phyloP scores from a whole-genome alignment of 2,113 vertebrate species.

The Fulica atra region DNA sequence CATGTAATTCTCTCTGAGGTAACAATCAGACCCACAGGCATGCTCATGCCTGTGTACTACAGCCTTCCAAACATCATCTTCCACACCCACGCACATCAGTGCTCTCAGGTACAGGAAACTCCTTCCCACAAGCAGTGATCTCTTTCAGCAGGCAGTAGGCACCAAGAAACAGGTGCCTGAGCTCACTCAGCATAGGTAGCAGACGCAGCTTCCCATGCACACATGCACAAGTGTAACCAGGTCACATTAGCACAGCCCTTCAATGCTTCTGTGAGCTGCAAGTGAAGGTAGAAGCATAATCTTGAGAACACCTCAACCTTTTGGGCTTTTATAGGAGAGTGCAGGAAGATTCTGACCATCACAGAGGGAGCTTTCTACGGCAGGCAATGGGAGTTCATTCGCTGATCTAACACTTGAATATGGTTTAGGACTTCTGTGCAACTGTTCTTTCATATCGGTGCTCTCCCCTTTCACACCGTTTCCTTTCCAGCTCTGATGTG shows the following conservation, averaged over 20 bases:
- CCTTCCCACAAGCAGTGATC: not conserved
- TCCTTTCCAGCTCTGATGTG: conserved; percentile 37
- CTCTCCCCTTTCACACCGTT: conserved; percentile 18
- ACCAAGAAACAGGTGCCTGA: not conserved
- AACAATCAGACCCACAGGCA: not conserved
- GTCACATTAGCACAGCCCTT: not conserved
- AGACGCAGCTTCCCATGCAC: not conserved
- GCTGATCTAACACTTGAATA: conserved; percentile 2
- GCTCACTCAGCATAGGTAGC: not conserved
- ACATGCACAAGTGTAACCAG: not conserved
- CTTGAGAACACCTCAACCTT: not conserved
- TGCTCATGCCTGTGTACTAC: not conserved
- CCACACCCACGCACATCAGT: not conserved
- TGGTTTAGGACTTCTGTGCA: conserved; percentile 2
- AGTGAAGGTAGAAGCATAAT: not conserved
- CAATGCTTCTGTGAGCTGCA: not conserved
- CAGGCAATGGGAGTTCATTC: not conserved
- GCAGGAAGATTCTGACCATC: not conserved
- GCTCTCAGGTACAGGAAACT: not conserved
- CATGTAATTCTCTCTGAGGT: not conserved
- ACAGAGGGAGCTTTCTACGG: not conserved
- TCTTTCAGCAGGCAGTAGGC: not conserved
- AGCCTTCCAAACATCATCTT: not conserved
- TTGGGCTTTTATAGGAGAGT: not conserved
- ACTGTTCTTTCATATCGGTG: not conserved